Conservation (phyloP, 2,888 invertebrate species). For the Heliconius charithonia region DNA sequence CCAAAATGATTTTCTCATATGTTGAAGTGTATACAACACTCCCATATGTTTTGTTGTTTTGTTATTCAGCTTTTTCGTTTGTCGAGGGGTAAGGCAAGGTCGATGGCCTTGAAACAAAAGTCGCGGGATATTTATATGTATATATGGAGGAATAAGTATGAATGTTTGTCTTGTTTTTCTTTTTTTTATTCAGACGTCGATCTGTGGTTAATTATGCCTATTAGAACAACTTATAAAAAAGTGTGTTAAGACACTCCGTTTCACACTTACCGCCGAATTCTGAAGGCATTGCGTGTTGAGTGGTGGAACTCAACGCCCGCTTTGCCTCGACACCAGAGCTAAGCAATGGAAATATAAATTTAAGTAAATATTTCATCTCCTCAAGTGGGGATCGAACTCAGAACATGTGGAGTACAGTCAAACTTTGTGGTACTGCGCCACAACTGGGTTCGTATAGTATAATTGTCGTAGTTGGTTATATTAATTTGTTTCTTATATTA, state of each 20-base stretch:
- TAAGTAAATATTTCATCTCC: too few species aligned
- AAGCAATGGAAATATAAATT: too few species aligned
- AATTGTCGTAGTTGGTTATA: not conserved
- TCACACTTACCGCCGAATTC: too few species aligned
- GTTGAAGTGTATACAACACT: constrained; percentile 49
- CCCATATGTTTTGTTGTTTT: constrained; percentile 51
- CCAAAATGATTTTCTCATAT: constrained; percentile 47
- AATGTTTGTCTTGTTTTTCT: constrained; percentile 1
- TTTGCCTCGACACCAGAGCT: too few species aligned
- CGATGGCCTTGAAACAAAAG: constrained; percentile 41
- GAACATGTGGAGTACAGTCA: too few species aligned
- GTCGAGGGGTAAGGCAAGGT: constrained; percentile 42
- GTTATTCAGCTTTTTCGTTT: constrained; percentile 43
- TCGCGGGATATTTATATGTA: constrained; percentile 1
- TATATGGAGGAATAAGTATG: not conserved
- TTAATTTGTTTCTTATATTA: not conserved
- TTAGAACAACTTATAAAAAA: too few species aligned
- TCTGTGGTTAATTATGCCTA: too few species aligned
- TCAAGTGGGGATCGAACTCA: too few species aligned
- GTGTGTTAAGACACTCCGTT: too few species aligned
- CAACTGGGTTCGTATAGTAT: not conserved
- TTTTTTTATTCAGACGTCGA: not conserved
- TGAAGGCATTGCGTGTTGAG: too few species aligned
- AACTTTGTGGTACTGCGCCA: too few species aligned
- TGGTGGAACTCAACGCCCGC: too few species aligned